Conservation (phyloP, 2,113 vertebrate species). For the Thunnus maccoyii region DNA sequence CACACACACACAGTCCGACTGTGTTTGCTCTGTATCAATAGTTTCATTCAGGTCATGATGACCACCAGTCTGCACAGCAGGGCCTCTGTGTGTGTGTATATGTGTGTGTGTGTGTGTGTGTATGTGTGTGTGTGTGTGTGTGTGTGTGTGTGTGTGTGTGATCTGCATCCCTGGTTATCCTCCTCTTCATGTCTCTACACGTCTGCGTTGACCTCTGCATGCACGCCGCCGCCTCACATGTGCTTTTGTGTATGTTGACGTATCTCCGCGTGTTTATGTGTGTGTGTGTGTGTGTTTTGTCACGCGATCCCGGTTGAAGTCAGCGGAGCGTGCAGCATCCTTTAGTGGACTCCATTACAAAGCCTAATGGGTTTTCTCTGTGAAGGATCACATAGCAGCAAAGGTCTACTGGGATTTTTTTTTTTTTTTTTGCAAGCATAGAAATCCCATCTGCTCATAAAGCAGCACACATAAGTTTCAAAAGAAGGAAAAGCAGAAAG, state of each 20-base stretch:
- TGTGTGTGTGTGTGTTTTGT: neutral
- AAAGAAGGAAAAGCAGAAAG: neutral
- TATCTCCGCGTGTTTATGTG: neutral
- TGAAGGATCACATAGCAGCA: neutral
- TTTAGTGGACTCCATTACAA: constrained; percentile 22
- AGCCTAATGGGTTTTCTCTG: constrained; percentile 24
- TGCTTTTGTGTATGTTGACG: neutral
- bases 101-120: constrained; percentile 28
- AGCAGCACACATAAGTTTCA: neutral
- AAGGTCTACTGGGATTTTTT: constrained; percentile 18
- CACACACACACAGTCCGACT: neutral
- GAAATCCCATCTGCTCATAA: constrained; percentile 23
- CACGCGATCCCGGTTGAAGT: neutral
- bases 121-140: neutral
- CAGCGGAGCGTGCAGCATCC: neutral
- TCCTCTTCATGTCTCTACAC: constrained; percentile 3
- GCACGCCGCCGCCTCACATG: too few relatives aligned
- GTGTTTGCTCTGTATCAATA: constrained; percentile 59
- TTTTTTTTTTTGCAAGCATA: neutral
- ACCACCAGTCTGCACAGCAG: neutral
- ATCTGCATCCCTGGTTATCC: neutral
- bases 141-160: too few relatives aligned
- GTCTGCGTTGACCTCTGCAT: neutral
- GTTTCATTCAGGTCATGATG: constrained; percentile 34
- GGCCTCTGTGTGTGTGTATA: constrained; percentile 19